A percentile compares a stretch with the other conserved stretches of the same genome.
These are phyloP conservation scores for Argyresthia goedartella DNA, from an alignment of 2,888 invertebrate genomes.

Conservation along the genomic window DNA sequence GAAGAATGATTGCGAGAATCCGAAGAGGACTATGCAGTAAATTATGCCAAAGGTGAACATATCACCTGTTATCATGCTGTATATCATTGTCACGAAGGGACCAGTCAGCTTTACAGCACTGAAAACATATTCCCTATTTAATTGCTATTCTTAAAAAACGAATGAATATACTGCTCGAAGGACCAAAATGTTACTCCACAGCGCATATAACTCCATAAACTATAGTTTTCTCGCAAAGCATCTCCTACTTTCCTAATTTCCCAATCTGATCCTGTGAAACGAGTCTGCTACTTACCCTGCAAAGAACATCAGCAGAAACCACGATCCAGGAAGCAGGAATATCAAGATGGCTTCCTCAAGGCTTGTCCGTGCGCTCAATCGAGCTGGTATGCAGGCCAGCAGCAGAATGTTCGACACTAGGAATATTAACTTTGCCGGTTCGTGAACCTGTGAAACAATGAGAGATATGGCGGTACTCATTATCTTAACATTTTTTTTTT, in stretches of 20 bases:
- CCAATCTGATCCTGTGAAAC: too few species aligned
- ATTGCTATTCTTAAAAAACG: background rate
- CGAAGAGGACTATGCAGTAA: constrained; percentile 93
- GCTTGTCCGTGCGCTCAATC: constrained; percentile 78
- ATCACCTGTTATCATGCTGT: constrained; percentile 98
- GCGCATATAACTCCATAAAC: too few species aligned
- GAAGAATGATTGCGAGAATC: constrained; percentile 96
- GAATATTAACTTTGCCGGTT: constrained; percentile 95
- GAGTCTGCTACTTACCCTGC: constrained; percentile 86
- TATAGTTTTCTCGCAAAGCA: too few species aligned
- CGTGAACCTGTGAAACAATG: constrained; percentile 79
- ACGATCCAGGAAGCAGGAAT: constrained; percentile 94
- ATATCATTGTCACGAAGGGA: constrained; percentile 99
- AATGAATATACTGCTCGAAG: background rate
- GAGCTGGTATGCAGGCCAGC: constrained; percentile 89
- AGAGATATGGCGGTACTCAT: background rate
- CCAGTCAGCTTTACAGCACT: constrained; percentile 96
- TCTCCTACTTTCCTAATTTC: too few species aligned
- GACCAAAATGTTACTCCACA: background rate
- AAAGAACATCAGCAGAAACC: constrained; percentile 99
- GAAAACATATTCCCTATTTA: constrained; percentile 11
- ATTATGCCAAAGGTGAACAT: constrained; percentile 99
- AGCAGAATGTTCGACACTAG: constrained; percentile 91
- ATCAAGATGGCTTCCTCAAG: constrained; percentile 93
- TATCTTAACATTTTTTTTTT: too few species aligned